A percentile compares a stretch with the other conserved stretches of the same genome.
phyloP scores from a whole-genome alignment of 2,113 vertebrate species.

The Zootoca vivipara region DNA sequence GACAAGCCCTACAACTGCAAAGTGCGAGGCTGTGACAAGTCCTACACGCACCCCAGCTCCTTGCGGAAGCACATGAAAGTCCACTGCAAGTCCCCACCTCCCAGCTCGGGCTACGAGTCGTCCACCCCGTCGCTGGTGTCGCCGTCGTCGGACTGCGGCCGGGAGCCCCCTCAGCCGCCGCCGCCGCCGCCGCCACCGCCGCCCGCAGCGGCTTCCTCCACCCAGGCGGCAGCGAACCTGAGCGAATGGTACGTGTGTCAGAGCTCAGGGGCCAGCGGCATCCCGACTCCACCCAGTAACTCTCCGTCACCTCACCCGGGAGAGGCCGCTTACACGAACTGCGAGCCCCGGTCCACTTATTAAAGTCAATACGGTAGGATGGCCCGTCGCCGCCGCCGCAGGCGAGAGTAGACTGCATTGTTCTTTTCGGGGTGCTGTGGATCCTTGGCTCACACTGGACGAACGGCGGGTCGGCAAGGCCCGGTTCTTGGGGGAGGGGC shows the following conservation, averaged over 20 bases:
- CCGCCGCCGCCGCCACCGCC: conserved; percentile 64
- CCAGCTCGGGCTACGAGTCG: conserved; percentile 93
- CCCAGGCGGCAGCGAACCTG: conserved; percentile 86
- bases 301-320: conserved; percentile 77
- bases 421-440: background rate
- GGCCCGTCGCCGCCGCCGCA: background rate
- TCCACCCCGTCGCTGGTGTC: conserved; percentile 91
- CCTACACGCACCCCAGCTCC: conserved; percentile 98
- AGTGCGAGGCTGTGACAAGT: conserved; percentile 98
- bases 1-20: conserved; percentile 99
- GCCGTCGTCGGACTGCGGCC: conserved; percentile 91
- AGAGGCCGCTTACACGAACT: conserved; percentile 73
- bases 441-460: background rate
- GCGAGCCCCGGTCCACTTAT: conserved; percentile 72
- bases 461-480: background rate
- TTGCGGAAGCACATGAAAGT: conserved; percentile 99
- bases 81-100: conserved; percentile 96
- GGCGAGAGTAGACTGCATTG: background rate
- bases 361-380: conserved; percentile 2
- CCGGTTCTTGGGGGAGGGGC: background rate
- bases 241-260: conserved; percentile 98
- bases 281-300: conserved; percentile 77
- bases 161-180: conserved; percentile 78
- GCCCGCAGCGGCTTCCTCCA: conserved; percentile 76
- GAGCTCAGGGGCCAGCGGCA: conserved; percentile 80